Conservation (phyloP, 53 echinoderm and acorn worm species). For the Henricia sp. region DNA sequence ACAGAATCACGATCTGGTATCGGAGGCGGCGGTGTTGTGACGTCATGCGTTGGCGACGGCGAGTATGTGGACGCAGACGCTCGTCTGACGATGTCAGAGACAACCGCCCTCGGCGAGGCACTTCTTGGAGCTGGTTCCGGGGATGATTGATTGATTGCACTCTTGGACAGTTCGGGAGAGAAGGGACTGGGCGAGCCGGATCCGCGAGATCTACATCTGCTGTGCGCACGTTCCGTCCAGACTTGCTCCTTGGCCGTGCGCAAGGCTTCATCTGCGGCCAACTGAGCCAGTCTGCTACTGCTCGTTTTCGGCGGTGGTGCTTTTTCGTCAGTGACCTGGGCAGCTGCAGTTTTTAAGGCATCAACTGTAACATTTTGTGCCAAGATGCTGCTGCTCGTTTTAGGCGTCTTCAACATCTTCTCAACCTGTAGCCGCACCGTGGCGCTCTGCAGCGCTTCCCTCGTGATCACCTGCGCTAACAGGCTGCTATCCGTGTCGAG, state of each 20-base stretch:
- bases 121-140: constrained; percentile 1
- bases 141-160: constrained; percentile 27
- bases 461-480: constrained; percentile 37
- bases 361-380: constrained; percentile 8
- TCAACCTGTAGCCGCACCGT: neutral
- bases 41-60: constrained; percentile 23
- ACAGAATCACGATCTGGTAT: too few species aligned
- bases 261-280: constrained; percentile 14
- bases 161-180: constrained; percentile 30
- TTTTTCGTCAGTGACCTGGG: neutral
- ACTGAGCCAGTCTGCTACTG: constrained; percentile 16
- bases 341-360: constrained; percentile 17
- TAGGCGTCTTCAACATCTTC: neutral
- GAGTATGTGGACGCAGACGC: neutral
- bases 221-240: constrained; percentile 10
- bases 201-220: constrained; percentile 38
- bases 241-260: constrained; percentile 35
- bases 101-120: constrained; percentile 19
- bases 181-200: constrained; percentile 33
- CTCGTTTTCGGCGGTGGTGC: neutral
- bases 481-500: constrained; percentile 27
- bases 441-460: constrained; percentile 10
- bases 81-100: constrained; percentile 28
- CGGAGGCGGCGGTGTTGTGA: constrained; percentile 1
- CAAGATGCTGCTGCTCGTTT: constrained; percentile 21